phyloP scores from a whole-genome alignment of 2,797 vertebrate species.

The Myoxocephalus aenaeus region DNA sequence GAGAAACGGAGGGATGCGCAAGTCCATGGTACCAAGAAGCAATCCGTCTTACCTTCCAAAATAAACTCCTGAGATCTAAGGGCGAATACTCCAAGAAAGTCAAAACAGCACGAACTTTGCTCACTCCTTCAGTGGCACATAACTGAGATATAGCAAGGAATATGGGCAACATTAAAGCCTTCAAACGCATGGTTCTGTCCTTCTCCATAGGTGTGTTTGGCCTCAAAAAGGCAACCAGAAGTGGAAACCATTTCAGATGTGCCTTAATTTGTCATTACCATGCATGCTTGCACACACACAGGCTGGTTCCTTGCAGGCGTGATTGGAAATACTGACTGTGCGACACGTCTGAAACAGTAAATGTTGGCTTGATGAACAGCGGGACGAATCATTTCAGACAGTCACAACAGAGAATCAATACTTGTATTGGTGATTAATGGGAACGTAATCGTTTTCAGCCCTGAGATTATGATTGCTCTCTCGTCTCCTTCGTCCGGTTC shows the following conservation, averaged over 20 bases:
- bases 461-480: constrained; percentile 40
- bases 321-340: constrained; percentile 50
- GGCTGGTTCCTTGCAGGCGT: constrained; percentile 31
- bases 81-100: constrained; percentile 28
- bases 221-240: constrained; percentile 52
- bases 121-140: constrained; percentile 3
- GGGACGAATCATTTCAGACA: constrained; percentile 50
- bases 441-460: constrained; percentile 41
- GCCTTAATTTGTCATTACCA: constrained; percentile 71
- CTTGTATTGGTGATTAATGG: constrained; percentile 54
- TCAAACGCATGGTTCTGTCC: background rate
- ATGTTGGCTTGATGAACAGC: constrained; percentile 44
- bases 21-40: constrained; percentile 30
- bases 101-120: constrained; percentile 10
- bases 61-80: constrained; percentile 40
- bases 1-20: constrained; percentile 12
- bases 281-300: constrained; percentile 47
- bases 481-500: constrained; percentile 24
- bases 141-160: background rate
- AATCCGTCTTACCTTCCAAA: constrained; percentile 44
- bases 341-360: constrained; percentile 24
- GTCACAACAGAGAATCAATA: constrained; percentile 56
- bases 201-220: constrained; percentile 20
- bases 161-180: background rate
- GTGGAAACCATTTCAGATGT: constrained; percentile 55